phyloP scores from a whole-genome alignment of 1,140 invertebrate genomes.

The Penaeus chinensis region DNA sequence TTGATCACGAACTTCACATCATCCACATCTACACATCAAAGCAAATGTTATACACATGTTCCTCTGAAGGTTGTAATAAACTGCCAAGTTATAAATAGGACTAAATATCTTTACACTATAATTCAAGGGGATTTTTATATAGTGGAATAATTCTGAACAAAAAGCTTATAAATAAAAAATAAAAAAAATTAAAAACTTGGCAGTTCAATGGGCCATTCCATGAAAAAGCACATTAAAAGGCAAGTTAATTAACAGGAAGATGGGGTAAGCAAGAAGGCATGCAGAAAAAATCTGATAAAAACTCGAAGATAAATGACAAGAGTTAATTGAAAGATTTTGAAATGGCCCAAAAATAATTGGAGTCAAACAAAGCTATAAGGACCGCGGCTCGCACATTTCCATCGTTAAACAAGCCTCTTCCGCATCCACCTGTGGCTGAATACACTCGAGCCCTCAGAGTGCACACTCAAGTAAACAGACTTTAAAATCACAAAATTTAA shows the following conservation, averaged over 20 bases:
- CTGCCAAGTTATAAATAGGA: conserved; percentile 50
- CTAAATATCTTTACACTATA: conserved; percentile 15
- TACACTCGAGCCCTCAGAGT: conserved; percentile 60
- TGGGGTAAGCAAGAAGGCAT: conserved; percentile 7
- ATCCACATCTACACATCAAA: conserved; percentile 85
- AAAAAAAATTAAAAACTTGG: conserved; percentile 48
- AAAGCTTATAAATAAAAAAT: conserved; percentile 15
- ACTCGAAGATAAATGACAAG: background rate
- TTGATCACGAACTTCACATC: conserved; percentile 99
- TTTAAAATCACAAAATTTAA: conserved; percentile 31
- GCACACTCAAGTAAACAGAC: conserved; percentile 49
- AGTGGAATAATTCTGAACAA: conserved; percentile 17
- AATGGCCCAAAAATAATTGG: conserved; percentile 42
- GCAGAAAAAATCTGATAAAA: conserved; percentile 31
- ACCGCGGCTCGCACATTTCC: conserved; percentile 37
- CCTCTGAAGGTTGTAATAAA: background rate
- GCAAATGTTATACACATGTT: conserved; percentile 26
- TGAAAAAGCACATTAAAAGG: conserved; percentile 1
- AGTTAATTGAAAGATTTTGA: conserved; percentile 15
- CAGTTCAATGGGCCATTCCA: conserved; percentile 55
- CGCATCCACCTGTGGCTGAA: conserved; percentile 60
- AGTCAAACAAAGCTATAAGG: conserved; percentile 43
- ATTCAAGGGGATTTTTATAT: conserved; percentile 35
- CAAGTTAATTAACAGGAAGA: background rate
- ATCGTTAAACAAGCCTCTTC: conserved; percentile 57